A percentile compares a stretch with the other conserved stretches of the same genome.
phyloP scores from a whole-genome alignment of 2,797 vertebrate genomes.

The Acanthiza pusilla region DNA sequence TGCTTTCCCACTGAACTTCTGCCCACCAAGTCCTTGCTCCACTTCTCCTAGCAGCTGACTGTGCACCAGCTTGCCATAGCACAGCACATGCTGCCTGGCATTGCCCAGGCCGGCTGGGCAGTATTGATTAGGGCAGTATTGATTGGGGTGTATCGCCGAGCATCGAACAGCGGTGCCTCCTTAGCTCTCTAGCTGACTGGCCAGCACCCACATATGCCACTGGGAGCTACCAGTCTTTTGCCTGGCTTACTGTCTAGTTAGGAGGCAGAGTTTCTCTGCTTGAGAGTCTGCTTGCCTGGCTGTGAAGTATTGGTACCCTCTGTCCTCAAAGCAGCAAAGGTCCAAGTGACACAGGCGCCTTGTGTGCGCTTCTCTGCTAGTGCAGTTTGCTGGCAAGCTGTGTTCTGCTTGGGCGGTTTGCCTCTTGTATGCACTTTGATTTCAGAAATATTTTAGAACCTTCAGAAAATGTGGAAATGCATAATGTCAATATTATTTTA shows the following conservation, averaged over 20 bases:
- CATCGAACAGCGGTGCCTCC: fast-evolving
- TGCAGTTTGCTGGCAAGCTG: background rate
- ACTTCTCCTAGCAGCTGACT: background rate
- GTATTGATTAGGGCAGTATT: background rate
- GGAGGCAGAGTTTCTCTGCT: background rate
- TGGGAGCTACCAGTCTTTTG: background rate
- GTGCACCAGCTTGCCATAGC: background rate
- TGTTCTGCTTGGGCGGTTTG: background rate
- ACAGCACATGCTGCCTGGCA: background rate
- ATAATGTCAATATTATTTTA: background rate
- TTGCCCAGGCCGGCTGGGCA: background rate
- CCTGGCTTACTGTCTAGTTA: background rate
- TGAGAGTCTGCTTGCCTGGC: background rate
- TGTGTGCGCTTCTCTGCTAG: fast-evolving
- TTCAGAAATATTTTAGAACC: background rate
- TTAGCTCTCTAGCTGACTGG: background rate
- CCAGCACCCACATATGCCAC: background rate
- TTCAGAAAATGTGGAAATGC: background rate
- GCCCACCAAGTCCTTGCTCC: background rate
- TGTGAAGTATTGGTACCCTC: fast-evolving
- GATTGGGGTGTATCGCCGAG: background rate
- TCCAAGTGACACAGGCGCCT: fast-evolving
- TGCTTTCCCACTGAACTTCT: background rate
- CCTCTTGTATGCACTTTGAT: background rate
- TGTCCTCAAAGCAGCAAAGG: background rate